Evolutionary conservation across 2,888 invertebrate species (phyloP).

Genomic region (Lapara coniferarum): DNA sequence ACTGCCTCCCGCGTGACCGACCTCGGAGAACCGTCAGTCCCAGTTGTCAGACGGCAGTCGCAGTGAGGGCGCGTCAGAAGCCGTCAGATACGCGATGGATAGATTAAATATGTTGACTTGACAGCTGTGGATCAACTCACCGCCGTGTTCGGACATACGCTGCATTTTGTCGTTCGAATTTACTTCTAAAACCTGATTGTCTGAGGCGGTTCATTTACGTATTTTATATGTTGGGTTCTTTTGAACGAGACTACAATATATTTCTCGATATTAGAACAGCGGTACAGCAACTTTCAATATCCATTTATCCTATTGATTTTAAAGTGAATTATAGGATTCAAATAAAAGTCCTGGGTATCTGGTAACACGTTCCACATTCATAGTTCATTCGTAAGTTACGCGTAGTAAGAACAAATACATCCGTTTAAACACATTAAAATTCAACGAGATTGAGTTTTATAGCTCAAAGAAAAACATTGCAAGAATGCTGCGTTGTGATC

Average conservation of each 20-base stretch:
- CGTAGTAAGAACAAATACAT: not conserved
- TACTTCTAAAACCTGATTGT: not conserved
- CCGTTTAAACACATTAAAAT: not conserved
- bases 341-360: not conserved
- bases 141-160: not conserved
- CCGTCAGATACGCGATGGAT: not conserved
- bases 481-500: not conserved
- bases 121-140: not conserved
- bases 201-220: not conserved
- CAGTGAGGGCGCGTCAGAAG: not conserved
- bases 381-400: not conserved
- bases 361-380: not conserved
- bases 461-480: slow-evolving; percentile 9
- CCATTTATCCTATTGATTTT: no score
- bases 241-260: no score
- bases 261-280: not conserved
- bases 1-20: not conserved
- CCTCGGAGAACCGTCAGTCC: slow-evolving; percentile 9
- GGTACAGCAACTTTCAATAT: no score
- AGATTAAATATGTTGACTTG: slow-evolving; percentile 11
- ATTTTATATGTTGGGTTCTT: not conserved
- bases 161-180: not conserved
- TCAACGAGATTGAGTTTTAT: not conserved
- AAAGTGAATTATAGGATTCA: no score
- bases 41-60: not conserved